Percentiles rank a stretch among this genome's conserved stretches.
Conservation (phyloP, 1,140 invertebrate genomes). For the Drosophila sp. region DNA sequence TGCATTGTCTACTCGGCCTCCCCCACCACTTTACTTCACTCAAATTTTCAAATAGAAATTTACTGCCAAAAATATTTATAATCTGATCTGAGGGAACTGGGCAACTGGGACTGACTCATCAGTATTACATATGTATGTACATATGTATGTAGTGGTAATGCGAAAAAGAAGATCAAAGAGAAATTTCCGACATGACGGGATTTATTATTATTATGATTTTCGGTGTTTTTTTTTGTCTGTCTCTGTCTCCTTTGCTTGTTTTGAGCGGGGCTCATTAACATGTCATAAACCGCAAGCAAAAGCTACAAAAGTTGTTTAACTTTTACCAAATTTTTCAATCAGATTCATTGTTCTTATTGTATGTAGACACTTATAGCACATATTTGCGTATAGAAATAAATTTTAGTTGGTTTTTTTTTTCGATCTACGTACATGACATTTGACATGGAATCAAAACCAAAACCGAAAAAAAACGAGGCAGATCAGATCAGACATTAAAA, state of each 20-base stretch:
- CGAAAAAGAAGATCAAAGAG: conserved; percentile 19
- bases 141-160: background rate
- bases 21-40: background rate
- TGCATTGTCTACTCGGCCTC: background rate
- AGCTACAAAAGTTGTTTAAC: conserved; percentile 28
- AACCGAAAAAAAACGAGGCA: conserved; percentile 24
- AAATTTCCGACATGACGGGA: conserved; percentile 21
- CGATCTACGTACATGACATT: conserved; percentile 55
- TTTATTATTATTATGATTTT: conserved; percentile 28
- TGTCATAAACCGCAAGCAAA: conserved; percentile 76
- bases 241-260: conserved; percentile 15
- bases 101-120: conserved; percentile 36
- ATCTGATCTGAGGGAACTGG: background rate
- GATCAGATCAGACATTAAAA: conserved; percentile 44
- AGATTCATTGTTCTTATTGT: conserved; percentile 59
- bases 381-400: background rate
- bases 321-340: conserved; percentile 36
- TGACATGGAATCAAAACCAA: conserved; percentile 51
- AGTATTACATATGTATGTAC: background rate
- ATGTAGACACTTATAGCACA: background rate
- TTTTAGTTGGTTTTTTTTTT: background rate
- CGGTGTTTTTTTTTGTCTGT: conserved; percentile 10
- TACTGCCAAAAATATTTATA: conserved; percentile 38
- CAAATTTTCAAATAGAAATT: background rate
- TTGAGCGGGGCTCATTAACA: conserved; percentile 72